Percentiles rank a stretch among this genome's conserved stretches.
Conservation (phyloP, 2,888 invertebrate species). For the Aphidius colemani region DNA sequence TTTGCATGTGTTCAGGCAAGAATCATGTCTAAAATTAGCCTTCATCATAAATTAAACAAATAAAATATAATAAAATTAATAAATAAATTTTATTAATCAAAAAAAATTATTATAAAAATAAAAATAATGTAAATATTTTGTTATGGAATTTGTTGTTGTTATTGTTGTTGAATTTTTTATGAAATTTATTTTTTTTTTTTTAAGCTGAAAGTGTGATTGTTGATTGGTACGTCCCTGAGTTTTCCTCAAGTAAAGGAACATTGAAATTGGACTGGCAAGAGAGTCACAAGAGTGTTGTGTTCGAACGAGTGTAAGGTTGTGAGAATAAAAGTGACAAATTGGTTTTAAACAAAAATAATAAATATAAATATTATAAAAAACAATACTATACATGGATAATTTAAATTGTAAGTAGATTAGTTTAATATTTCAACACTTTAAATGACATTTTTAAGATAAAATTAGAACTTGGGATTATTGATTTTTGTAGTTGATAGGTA, state of each 20-base stretch:
- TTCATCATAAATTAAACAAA: background rate
- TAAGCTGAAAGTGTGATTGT: no score
- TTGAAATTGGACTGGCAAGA: constrained; percentile 29
- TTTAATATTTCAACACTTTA: background rate
- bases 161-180: background rate
- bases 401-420: constrained; percentile 43
- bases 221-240: constrained; percentile 14
- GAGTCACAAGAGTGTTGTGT: constrained; percentile 53
- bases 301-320: constrained; percentile 44
- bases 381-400: constrained; percentile 45
- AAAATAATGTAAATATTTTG: background rate
- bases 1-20: constrained; percentile 44
- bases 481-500: constrained; percentile 41
- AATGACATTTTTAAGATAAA: constrained; percentile 20
- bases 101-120: no score
- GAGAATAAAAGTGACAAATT: constrained; percentile 51
- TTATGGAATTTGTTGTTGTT: background rate
- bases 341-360: constrained; percentile 30
- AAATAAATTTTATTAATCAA: no score
- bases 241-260: constrained; percentile 18
- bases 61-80: no score
- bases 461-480: constrained; percentile 40
- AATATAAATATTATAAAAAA: constrained; percentile 15
- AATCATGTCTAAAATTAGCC: background rate
- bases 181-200: background rate